Conservation (phyloP, 2,888 invertebrate genomes). For the Lycocerus yunnanus region DNA sequence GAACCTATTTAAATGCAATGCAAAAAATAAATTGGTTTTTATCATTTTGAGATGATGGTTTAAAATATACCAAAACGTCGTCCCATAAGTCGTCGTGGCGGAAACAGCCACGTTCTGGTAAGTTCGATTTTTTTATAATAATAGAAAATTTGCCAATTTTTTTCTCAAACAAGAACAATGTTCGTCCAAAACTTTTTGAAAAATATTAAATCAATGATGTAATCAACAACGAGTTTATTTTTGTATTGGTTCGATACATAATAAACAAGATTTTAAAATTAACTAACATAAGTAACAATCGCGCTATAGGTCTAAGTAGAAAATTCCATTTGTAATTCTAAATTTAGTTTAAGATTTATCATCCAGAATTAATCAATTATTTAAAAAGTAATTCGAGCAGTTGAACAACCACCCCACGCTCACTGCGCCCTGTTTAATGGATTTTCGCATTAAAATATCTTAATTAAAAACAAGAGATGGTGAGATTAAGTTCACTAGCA, state of each 20-base stretch:
- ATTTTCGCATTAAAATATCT: not conserved
- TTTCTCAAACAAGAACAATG: not conserved
- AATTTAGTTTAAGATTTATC: not conserved
- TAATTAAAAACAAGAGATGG: not conserved
- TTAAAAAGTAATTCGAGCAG: not conserved
- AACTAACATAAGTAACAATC: not conserved
- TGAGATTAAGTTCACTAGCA: not conserved
- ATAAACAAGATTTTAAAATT: not conserved
- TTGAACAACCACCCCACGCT: not conserved
- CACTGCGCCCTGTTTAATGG: not conserved
- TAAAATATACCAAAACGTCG: slow-evolving; percentile 52
- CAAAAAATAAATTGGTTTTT: slow-evolving; percentile 5
- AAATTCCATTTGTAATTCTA: not conserved
- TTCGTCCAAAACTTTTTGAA: not conserved
- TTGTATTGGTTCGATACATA: not conserved
- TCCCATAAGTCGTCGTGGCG: slow-evolving; percentile 54
- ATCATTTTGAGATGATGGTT: slow-evolving; percentile 43
- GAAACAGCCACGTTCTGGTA: slow-evolving; percentile 53
- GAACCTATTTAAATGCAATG: not conserved
- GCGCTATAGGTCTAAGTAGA: not conserved
- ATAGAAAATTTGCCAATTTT: not conserved
- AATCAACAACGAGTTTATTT: not conserved
- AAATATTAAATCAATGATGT: not conserved
- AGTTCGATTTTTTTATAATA: slow-evolving; percentile 11
- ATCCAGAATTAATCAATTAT: not conserved